Evolutionary conservation across 2,797 vertebrate genomes (phyloP), one percentile per base, ranked within the genome.

Genomic region (Dromococcyx pavoninus): DNA sequence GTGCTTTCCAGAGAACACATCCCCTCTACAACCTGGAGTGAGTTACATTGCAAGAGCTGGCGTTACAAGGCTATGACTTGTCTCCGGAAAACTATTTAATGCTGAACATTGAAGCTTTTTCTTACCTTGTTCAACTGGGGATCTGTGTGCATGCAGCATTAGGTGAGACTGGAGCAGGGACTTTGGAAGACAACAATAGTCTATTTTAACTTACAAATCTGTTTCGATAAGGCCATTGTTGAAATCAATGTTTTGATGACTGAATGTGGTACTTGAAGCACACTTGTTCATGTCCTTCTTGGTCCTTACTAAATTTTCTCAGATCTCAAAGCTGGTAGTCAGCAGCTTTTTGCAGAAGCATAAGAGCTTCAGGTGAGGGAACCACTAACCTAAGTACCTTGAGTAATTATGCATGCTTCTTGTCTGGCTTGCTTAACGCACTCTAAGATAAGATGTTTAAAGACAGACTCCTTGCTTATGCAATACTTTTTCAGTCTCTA

Each of bases 321-420:
- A 15, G 23, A 48, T 70, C 54, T 80, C 4, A 1, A 64, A 80
- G 65, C 19, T n/a, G 5, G 48, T 43, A 84, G 80, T 58, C 91
- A 78, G 54, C 69, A 86, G 92, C 35, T 79, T 90, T 95, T 66
- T 15, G 7, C 24, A 46, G 60, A 32, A 67, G 41, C 1, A 3
- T 84, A 66, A 46, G 89, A 93, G 51, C 71, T 81, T 86, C 18
- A 22, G 35, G 73, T 66, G 32, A 39, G 51, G 0, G 10, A 88
- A 51, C 61, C 51, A 37, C 61, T 95, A 77, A 82, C 79, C 10
- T 30, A 53, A 89, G 89, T 65, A 81, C 74, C 67, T 90, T 74
- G 82, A 71, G 86, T 62, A 83, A 88, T 86, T 62, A 13, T 32
- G 82, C 95, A 80, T 87, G 77, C 56, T 95, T 83, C 76, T 95